Evolutionary conservation across 2,797 vertebrate genomes (phyloP).

Genomic region (Setipinna tenuifilis): DNA sequence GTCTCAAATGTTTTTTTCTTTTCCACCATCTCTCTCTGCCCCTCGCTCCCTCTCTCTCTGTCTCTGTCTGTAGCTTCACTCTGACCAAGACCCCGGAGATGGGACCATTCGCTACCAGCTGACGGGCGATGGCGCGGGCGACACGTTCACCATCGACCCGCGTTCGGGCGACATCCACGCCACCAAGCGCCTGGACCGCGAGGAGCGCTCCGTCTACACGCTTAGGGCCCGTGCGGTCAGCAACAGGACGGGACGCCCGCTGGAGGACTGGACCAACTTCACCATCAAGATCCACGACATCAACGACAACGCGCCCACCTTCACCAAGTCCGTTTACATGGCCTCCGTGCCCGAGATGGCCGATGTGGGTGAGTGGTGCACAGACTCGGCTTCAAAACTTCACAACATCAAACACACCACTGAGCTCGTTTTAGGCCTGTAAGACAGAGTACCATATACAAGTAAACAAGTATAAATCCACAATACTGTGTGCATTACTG

Average conservation of each 20-base stretch:
- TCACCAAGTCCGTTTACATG: slow-evolving; percentile 86
- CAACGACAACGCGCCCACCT: slow-evolving; percentile 94
- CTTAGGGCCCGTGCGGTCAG: slow-evolving; percentile 92
- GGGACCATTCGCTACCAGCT: slow-evolving; percentile 91
- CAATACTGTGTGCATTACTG: too few species aligned
- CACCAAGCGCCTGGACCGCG: slow-evolving; percentile 92
- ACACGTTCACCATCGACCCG: slow-evolving; percentile 92
- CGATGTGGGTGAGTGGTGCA: slow-evolving; percentile 82
- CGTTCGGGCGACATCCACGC: slow-evolving; percentile 95
- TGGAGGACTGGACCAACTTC: slow-evolving; percentile 94
- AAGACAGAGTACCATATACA: too few species aligned
- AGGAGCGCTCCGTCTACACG: slow-evolving; percentile 92
- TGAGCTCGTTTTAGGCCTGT: too few species aligned
- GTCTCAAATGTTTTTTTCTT: too few species aligned
- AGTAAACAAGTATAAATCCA: too few species aligned
- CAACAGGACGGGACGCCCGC: slow-evolving; percentile 84
- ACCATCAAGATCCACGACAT: slow-evolving; percentile 98
- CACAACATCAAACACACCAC: too few species aligned
- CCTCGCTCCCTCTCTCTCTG: too few species aligned
- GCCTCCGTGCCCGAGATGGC: slow-evolving; percentile 93
- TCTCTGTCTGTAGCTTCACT: slow-evolving; percentile 82
- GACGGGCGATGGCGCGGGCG: slow-evolving; percentile 90
- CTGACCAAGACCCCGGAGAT: slow-evolving; percentile 89
- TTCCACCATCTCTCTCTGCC: too few species aligned
- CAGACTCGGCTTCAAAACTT: too few species aligned